Percentiles rank a stretch among this genome's conserved stretches.
Evolutionary conservation across 2,113 vertebrate genomes (phyloP).

Genomic region (Corynorhinus townsendii): DNA sequence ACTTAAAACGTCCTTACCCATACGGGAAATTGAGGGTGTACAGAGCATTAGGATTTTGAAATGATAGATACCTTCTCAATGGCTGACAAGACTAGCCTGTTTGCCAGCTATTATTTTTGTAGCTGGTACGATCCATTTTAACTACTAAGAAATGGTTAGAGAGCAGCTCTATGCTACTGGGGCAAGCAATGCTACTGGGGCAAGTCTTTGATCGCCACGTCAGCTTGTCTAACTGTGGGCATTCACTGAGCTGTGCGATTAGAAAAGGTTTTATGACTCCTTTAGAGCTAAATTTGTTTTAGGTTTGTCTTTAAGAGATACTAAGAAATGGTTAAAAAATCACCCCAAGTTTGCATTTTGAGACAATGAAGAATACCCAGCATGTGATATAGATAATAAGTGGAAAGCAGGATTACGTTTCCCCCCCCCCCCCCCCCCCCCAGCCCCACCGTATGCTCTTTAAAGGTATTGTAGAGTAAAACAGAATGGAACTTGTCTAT

Average conservation of each 20-base stretch:
- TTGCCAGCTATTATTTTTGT: background rate
- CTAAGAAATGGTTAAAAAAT: background rate
- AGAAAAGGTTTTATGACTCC: background rate
- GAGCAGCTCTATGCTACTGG: background rate
- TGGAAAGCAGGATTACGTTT: background rate
- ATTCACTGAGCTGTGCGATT: background rate
- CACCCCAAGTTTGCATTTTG: background rate
- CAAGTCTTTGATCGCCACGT: background rate
- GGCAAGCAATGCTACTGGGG: too few relatives aligned
- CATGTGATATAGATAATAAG: background rate
- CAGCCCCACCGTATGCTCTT: too few relatives aligned
- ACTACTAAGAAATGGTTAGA: background rate
- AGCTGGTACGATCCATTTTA: background rate
- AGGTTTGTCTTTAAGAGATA: conserved; percentile 23
- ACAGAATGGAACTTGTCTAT: background rate
- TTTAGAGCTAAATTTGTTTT: background rate
- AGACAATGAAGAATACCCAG: conserved; percentile 22
- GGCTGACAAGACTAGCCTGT: background rate
- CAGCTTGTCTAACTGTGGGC: background rate
- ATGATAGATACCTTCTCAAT: background rate
- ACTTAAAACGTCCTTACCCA: background rate
- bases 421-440: too few relatives aligned
- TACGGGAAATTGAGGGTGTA: background rate
- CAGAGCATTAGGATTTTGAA: background rate
- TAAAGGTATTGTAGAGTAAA: background rate